phyloP scores from a whole-genome alignment of 2,797 vertebrate species.

The Liparis tanakae region DNA sequence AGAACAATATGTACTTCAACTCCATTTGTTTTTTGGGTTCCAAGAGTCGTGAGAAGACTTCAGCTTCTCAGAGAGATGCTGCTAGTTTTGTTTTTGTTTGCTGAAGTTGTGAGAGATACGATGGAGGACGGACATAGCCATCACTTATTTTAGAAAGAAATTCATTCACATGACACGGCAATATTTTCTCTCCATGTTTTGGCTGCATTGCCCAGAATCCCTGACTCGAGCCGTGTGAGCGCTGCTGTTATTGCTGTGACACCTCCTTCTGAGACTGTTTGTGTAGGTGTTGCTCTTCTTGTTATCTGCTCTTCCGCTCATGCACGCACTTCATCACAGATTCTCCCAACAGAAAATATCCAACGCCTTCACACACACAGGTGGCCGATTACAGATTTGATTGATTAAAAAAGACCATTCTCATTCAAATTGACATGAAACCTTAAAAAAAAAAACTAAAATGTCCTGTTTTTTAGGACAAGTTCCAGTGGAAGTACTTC shows the following conservation, averaged over 20 bases:
- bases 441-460: neutral
- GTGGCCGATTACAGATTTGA: neutral
- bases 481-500: neutral
- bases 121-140: neutral
- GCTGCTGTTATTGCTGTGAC: constrained; percentile 4
- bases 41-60: neutral
- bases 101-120: neutral
- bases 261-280: constrained; percentile 6
- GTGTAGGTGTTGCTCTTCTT: constrained; percentile 37
- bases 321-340: neutral
- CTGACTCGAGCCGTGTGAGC: neutral
- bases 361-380: too few species aligned
- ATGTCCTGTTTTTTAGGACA: neutral
- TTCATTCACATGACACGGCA: neutral
- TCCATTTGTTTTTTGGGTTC: neutral
- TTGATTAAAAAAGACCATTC: neutral
- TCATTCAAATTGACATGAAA: neutral
- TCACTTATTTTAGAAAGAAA: neutral
- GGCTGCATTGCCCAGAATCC: neutral
- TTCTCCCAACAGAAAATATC: too few species aligned
- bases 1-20: neutral
- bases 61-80: neutral
- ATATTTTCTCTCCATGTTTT: constrained; percentile 1
- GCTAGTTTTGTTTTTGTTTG: neutral
- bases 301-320: constrained; percentile 19